These are phyloP conservation scores for Lophius americanus DNA, from an alignment of 2,797 vertebrate genomes.

Conservation along the genomic window DNA sequence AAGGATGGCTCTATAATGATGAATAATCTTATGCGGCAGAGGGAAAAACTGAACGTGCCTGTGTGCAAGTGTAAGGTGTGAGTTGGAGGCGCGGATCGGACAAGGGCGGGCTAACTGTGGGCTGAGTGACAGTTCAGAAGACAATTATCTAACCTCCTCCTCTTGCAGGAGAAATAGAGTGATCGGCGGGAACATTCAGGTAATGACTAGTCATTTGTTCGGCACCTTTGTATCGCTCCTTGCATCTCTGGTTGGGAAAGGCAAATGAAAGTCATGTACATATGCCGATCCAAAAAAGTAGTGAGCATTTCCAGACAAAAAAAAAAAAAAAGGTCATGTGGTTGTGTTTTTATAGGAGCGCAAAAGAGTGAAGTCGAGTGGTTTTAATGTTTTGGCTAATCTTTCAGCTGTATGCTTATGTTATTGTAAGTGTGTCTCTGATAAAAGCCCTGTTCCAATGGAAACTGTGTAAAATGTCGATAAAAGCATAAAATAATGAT, in stretches of 20 bases:
- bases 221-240: constrained; percentile 19
- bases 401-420: constrained; percentile 3
- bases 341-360: neutral
- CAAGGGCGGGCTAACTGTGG: neutral
- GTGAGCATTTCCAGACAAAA: neutral
- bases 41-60: neutral
- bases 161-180: constrained; percentile 36
- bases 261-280: constrained; percentile 19
- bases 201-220: constrained; percentile 53
- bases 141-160: constrained; percentile 40
- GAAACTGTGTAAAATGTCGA: too few relatives aligned
- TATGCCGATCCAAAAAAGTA: constrained; percentile 13
- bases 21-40: constrained; percentile 22
- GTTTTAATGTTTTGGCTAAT: neutral
- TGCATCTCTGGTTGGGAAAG: constrained; percentile 27
- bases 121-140: constrained; percentile 46
- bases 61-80: neutral
- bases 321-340: neutral
- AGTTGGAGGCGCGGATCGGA: neutral
- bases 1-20: constrained; percentile 47
- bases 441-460: too few relatives aligned
- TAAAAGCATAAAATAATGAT: too few relatives aligned
- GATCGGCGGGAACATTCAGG: constrained; percentile 39
- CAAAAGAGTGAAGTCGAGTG: neutral
- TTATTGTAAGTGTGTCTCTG: too few relatives aligned